Evolutionary conservation across 1,140 invertebrate species (phyloP).

Genomic region (Gonatopus flavifemur): DNA sequence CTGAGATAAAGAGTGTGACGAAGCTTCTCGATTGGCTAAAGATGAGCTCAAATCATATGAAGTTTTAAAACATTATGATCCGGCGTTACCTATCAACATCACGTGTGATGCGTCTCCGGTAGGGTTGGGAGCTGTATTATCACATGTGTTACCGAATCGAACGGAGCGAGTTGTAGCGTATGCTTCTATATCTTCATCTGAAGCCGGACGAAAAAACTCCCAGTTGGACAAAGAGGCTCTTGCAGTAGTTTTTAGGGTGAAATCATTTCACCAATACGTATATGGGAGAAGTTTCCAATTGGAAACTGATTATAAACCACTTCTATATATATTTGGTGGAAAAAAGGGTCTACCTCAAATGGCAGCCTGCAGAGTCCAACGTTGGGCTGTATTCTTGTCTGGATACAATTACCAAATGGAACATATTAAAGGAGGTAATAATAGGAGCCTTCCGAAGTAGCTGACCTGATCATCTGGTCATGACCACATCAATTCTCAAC

Average conservation of each 20-base stretch:
- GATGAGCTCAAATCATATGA: conserved; percentile 26
- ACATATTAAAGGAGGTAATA: conserved; percentile 20
- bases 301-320: conserved; percentile 43
- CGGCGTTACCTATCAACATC: conserved; percentile 39
- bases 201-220: conserved; percentile 30
- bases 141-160: neutral
- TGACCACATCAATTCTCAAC: too few relatives aligned
- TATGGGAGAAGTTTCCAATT: conserved; percentile 25
- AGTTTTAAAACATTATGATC: conserved; percentile 45
- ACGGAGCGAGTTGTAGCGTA: conserved; percentile 24
- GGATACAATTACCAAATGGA: conserved; percentile 13
- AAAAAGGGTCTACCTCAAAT: too few relatives aligned
- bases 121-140: conserved; percentile 49
- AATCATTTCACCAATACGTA: conserved; percentile 13
- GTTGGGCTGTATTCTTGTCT: conserved; percentile 16
- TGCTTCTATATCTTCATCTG: conserved; percentile 25
- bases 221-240: conserved; percentile 40
- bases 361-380: conserved; percentile 26
- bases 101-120: conserved; percentile 46
- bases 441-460: too few relatives aligned
- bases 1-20: too few relatives aligned
- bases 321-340: conserved; percentile 26
- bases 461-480: too few relatives aligned
- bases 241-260: conserved; percentile 17
- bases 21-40: too few relatives aligned